Evolutionary conservation across 2,888 invertebrate genomes (phyloP).

Genomic region (Labia minor): DNA sequence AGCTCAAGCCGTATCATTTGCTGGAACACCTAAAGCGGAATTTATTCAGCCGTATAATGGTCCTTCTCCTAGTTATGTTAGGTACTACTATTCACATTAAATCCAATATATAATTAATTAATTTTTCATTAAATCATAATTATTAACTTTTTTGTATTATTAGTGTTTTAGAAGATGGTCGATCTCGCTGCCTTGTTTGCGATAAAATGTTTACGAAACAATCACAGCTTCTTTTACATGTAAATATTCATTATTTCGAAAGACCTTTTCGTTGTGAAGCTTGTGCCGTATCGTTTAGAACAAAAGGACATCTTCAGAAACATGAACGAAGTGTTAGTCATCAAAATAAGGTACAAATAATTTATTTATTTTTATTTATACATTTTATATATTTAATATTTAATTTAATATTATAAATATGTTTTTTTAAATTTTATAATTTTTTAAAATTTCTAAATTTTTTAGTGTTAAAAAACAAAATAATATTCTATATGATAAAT

Average conservation of each 20-base stretch:
- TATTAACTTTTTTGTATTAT: constrained; percentile 22
- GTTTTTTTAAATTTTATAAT: not conserved
- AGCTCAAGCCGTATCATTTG: constrained; percentile 33
- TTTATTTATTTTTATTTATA: not conserved
- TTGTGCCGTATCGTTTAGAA: constrained; percentile 81
- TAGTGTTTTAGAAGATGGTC: constrained; percentile 58
- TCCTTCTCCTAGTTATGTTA: constrained; percentile 36
- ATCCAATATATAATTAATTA: not conserved
- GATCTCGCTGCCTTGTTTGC: constrained; percentile 74
- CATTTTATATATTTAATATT: constrained; percentile 24
- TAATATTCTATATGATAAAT: constrained; percentile 17
- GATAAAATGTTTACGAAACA: constrained; percentile 85
- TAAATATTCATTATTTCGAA: constrained; percentile 93
- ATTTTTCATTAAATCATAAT: too few relatives aligned
- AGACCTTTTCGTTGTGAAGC: constrained; percentile 83
- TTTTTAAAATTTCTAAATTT: not conserved
- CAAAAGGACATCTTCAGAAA: constrained; percentile 84
- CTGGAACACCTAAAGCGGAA: constrained; percentile 36
- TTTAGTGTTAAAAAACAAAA: too few relatives aligned
- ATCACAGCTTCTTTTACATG: constrained; percentile 79
- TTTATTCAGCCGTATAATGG: constrained; percentile 37
- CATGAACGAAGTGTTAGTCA: constrained; percentile 87
- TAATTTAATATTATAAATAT: not conserved
- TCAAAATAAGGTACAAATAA: constrained; percentile 63
- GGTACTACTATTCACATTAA: constrained; percentile 28